Evolutionary conservation across 1,140 invertebrate species (phyloP), one percentile per base, ranked within the genome.

Genomic region (Penaeus chinensis): DNA sequence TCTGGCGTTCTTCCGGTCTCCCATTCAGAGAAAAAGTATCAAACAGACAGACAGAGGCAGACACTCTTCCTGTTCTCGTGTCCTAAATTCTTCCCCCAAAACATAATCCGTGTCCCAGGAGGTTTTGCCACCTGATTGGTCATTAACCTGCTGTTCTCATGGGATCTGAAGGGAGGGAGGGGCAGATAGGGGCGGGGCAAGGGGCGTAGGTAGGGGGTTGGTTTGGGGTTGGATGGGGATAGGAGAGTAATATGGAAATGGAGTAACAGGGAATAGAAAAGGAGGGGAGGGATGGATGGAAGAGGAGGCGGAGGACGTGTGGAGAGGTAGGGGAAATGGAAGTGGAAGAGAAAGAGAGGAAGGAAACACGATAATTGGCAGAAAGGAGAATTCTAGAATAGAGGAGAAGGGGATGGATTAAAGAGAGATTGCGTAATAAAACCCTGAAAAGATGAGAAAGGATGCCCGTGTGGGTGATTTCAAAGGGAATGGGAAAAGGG

Each of bases 101-200:
- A 81, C 79, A 62, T 81, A 81, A 81, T 81, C 61, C 60, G 63
- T 81, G 60, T 81, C 79, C 79, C 79, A 20, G 79, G 79, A 81
- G 79, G 79, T 81, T 81, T 81, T 81, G 79, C 79, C 79, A 61
- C 60, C 62, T 81, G 79, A 81, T 81, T 81, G 61, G 79, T 81
- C 79, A 81, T 81, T 81, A 81, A 81, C 79, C 79, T 63, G 79
- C 79, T 62, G 79, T 81, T 63, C 79, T 81, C 79, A 5, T 32
- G 79, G 79, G 61, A 81, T 61, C 37, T 5, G 32, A 20, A 79
- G 27, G 18, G 71, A 32, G 71, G 42, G 69, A 71, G 69, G 37
- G 69, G 37, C 5, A 71, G 69, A 71, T n/a, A 19, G 18, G 37
- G 37, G 37, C 37, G 2, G 37, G 37, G 37, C 37, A 42, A 71